These are phyloP conservation scores for Dolichallabes microphthalmus DNA, from an alignment of 2,113 vertebrate genomes.

Conservation along the genomic window DNA sequence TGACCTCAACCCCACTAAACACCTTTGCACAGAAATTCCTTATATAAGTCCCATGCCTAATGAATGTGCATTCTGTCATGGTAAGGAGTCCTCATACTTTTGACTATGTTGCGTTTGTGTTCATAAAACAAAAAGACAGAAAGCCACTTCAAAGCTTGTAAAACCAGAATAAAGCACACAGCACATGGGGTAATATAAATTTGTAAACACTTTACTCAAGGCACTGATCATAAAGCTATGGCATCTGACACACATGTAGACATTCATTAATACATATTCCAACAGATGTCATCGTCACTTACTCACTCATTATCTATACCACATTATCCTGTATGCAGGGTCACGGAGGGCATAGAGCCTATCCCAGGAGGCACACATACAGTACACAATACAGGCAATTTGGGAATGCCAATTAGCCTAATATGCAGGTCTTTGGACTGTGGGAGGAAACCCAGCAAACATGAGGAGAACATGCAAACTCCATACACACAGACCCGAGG, in stretches of 20 bases:
- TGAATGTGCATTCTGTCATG: neutral
- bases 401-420: too few species aligned
- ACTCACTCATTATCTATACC: too few species aligned
- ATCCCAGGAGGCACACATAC: too few species aligned
- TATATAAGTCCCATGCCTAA: neutral
- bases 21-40: neutral
- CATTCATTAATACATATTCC: neutral
- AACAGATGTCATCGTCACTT: neutral
- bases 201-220: neutral
- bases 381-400: too few species aligned
- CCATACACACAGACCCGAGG: too few species aligned
- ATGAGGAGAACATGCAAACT: too few species aligned
- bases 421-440: too few species aligned
- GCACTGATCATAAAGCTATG: neutral
- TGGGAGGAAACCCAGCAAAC: too few species aligned
- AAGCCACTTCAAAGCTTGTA: neutral
- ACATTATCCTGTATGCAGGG: too few species aligned
- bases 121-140: neutral
- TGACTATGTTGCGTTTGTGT: neutral
- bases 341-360: too few species aligned
- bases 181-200: neutral
- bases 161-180: neutral
- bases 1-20: neutral
- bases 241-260: neutral
- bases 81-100: neutral